These are phyloP conservation scores for Onychomys arenicola DNA, from an alignment of 2,797 vertebrate species.

Conservation along the genomic window DNA sequence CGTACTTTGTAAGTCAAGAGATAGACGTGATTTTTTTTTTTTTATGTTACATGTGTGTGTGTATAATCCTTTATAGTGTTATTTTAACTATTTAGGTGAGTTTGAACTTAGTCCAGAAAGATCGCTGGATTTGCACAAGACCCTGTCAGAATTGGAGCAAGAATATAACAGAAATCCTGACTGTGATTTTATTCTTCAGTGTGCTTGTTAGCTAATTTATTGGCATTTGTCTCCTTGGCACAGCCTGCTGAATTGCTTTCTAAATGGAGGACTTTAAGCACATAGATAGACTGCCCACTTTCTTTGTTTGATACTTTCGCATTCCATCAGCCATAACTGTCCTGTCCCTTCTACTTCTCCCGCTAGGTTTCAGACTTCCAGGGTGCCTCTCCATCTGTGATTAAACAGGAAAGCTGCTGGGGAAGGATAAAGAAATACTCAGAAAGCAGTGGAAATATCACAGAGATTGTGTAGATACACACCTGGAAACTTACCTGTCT, in stretches of 20 bases:
- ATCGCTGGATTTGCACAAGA: constrained; percentile 28
- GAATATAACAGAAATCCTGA: constrained; percentile 26
- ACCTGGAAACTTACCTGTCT: neutral
- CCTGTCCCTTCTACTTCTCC: neutral
- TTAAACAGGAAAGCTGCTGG: neutral
- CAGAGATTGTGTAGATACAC: neutral
- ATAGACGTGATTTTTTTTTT: neutral
- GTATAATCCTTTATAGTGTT: neutral
- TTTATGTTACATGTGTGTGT: neutral
- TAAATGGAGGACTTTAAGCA: constrained; percentile 32
- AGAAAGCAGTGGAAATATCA: neutral
- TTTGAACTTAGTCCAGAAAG: constrained; percentile 4
- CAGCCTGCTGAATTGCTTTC: constrained; percentile 49
- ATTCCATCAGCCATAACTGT: neutral
- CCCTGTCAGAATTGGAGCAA: neutral
- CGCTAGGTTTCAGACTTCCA: constrained; percentile 20
- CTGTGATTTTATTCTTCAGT: neutral
- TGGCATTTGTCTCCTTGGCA: constrained; percentile 68
- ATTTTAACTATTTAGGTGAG: neutral
- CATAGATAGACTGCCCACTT: neutral
- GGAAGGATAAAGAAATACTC: constrained; percentile 3
- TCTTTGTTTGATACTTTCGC: constrained; percentile 17
- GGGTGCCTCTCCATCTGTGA: neutral
- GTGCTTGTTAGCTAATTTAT: constrained; percentile 52
- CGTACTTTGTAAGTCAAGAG: constrained; percentile 49